Conservation (phyloP, 2,113 vertebrate genomes). For the Arothron firmamentum region DNA sequence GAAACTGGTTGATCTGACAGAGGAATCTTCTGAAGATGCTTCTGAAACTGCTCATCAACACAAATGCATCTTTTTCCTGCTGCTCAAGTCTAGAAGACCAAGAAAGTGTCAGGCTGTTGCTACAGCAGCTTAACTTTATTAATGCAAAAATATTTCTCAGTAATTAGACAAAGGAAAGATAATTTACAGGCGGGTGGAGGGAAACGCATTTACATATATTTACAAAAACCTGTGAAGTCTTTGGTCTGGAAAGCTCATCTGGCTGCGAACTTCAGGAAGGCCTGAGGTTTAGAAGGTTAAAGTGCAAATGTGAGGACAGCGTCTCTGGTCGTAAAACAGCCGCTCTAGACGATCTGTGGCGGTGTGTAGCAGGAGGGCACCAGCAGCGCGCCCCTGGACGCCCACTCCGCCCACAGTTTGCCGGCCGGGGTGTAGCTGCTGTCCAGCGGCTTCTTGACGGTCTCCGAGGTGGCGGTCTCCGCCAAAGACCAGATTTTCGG, state of each 20-base stretch:
- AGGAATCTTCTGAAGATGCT: too few species aligned
- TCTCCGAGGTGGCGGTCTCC: slow-evolving; percentile 77
- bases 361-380: slow-evolving; percentile 58
- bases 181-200: slow-evolving; percentile 73
- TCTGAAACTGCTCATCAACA: too few species aligned
- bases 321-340: slow-evolving; percentile 14
- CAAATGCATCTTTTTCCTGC: too few species aligned
- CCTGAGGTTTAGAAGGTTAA: slow-evolving; percentile 58
- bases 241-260: slow-evolving; percentile 63
- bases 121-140: slow-evolving; percentile 65
- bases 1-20: too few species aligned
- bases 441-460: slow-evolving; percentile 50
- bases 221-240: slow-evolving; percentile 65
- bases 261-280: slow-evolving; percentile 51
- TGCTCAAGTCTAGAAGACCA: too few species aligned
- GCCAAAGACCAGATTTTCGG: slow-evolving; percentile 84
- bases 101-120: background rate
- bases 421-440: slow-evolving; percentile 36
- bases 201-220: slow-evolving; percentile 74
- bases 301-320: slow-evolving; percentile 60
- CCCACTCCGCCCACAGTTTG: slow-evolving; percentile 74
- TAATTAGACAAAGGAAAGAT: slow-evolving; percentile 63
- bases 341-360: slow-evolving; percentile 50
- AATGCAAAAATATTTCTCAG: slow-evolving; percentile 72
- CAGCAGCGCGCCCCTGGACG: slow-evolving; percentile 60